phyloP scores from a whole-genome alignment of 2,113 vertebrate genomes.

The Rhinoderma darwinii region DNA sequence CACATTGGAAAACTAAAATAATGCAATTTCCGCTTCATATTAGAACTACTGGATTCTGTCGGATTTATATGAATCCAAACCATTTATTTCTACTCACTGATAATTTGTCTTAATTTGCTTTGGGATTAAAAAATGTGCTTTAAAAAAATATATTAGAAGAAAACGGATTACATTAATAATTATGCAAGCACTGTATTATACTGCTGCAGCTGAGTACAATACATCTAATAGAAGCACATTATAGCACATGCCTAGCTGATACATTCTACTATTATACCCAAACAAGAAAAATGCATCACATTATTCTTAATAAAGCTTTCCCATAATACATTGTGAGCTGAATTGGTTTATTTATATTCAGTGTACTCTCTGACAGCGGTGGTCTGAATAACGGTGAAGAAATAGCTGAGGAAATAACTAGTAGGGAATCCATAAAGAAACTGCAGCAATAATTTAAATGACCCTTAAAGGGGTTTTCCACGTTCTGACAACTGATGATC shows the following conservation, averaged over 20 bases:
- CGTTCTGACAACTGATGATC: too few relatives aligned
- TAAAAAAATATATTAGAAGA: too few relatives aligned
- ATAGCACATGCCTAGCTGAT: not conserved
- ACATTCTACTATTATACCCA: slow-evolving; percentile 10
- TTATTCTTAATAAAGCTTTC: not conserved
- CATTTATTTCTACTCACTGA: too few relatives aligned
- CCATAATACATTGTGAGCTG: not conserved
- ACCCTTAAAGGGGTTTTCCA: too few relatives aligned
- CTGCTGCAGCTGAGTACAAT: not conserved
- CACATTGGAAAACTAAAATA: too few relatives aligned
- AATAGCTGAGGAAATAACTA: slow-evolving; percentile 25
- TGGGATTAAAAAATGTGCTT: too few relatives aligned
- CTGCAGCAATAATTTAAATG: slow-evolving; percentile 4
- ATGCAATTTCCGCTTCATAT: too few relatives aligned
- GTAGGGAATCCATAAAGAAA: not conserved
- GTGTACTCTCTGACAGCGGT: not conserved
- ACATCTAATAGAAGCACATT: not conserved
- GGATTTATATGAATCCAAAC: too few relatives aligned
- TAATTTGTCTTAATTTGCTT: too few relatives aligned
- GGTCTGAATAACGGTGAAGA: not conserved
- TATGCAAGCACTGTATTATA: not conserved
- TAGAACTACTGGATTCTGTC: too few relatives aligned
- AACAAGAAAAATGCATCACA: not conserved
- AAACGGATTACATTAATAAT: not conserved
- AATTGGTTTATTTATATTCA: slow-evolving; percentile 39